These are phyloP conservation scores for Agrochola circellaris DNA, from an alignment of 2,888 invertebrate species.

Conservation along the genomic window DNA sequence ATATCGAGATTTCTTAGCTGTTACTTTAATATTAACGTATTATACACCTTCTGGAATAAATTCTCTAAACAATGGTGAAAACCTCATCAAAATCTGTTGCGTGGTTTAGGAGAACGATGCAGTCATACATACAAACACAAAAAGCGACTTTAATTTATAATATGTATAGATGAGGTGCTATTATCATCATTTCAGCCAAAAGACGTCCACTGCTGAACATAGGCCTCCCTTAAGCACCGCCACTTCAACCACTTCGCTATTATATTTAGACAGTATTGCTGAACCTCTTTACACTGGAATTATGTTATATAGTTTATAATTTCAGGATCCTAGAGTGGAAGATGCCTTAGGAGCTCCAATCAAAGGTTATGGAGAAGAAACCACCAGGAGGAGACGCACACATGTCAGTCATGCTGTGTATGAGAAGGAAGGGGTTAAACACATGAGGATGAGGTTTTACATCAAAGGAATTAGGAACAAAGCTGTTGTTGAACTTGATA, in stretches of 20 bases:
- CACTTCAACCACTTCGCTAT: too few relatives aligned
- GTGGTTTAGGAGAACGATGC: background rate
- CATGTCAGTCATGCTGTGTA: constrained; percentile 95
- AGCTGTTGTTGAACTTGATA: constrained; percentile 96
- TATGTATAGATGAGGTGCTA: background rate
- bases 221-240: too few relatives aligned
- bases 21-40: too few relatives aligned
- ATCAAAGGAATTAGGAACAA: constrained; percentile 95
- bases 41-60: too few relatives aligned
- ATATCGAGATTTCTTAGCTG: too few relatives aligned
- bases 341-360: constrained; percentile 97
- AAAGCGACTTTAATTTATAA: too few relatives aligned
- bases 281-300: background rate
- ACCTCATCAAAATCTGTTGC: too few relatives aligned
- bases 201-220: too few relatives aligned
- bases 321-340: constrained; percentile 93
- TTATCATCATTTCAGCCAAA: background rate
- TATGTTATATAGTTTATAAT: constrained; percentile 44
- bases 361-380: constrained; percentile 97
- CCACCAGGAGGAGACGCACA: constrained; percentile 94
- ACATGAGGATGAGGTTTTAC: constrained; percentile 97
- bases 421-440: constrained; percentile 93
- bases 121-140: too few relatives aligned
- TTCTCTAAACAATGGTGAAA: too few relatives aligned
- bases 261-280: background rate